These are phyloP conservation scores for Dendrocincla fuliginosa DNA, from an alignment of 2,797 vertebrate species.

Conservation along the genomic window DNA sequence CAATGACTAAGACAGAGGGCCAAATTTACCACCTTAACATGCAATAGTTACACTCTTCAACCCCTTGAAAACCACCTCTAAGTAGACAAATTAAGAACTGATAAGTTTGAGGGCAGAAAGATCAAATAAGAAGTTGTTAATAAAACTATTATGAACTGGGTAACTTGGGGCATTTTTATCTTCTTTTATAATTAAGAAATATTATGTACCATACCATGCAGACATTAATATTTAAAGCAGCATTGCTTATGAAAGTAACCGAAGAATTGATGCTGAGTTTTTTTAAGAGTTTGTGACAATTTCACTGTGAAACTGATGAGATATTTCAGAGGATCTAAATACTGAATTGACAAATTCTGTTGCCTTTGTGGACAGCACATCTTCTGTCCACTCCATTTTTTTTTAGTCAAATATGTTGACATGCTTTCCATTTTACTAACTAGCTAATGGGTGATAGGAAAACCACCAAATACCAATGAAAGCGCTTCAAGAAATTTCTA, in stretches of 20 bases:
- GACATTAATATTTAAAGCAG: not conserved
- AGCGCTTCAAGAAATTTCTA: not conserved
- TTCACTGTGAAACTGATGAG: not conserved
- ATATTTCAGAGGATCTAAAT: not conserved
- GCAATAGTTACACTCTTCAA: not conserved
- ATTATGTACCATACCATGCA: not conserved
- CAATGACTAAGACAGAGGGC: not conserved
- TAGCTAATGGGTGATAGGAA: not conserved
- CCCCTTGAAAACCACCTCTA: not conserved
- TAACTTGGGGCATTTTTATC: not conserved
- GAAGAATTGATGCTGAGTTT: not conserved
- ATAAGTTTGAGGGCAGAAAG: not conserved
- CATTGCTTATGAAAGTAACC: not conserved
- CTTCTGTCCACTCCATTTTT: not conserved
- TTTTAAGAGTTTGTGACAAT: not conserved
- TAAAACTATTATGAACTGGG: not conserved
- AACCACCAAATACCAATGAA: not conserved
- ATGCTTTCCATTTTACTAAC: conserved; percentile 9
- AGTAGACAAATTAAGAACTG: not conserved
- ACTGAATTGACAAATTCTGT: not conserved
- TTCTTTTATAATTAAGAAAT: not conserved
- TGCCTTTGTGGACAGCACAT: not conserved
- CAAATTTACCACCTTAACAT: not conserved
- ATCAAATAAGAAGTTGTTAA: not conserved
- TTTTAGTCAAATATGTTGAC: not conserved